Evolutionary conservation across 2,113 vertebrate species (phyloP).

Genomic region (Hyperopisus bebe): DNA sequence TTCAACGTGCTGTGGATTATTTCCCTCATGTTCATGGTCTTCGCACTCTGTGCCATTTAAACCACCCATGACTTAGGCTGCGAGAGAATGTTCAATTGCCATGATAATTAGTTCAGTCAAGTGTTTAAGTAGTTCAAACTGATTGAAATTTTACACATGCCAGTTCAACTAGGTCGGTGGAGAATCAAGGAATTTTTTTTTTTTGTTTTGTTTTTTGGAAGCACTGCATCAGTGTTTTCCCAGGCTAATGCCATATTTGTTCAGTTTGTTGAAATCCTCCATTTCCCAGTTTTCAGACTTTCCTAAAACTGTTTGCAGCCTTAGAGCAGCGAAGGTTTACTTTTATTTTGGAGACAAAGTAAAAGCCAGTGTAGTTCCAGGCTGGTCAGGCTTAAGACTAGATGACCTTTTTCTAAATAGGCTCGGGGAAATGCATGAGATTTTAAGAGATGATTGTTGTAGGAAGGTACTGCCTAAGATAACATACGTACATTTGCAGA

Average conservation of each 20-base stretch:
- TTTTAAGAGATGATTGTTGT: background rate
- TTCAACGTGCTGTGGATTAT: background rate
- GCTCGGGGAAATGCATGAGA: background rate
- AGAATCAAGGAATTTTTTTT: background rate
- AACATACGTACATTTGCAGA: background rate
- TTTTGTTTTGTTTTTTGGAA: background rate
- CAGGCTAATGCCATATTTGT: background rate
- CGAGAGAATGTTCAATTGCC: background rate
- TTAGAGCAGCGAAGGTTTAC: background rate
- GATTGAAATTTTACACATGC: background rate
- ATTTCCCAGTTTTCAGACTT: background rate
- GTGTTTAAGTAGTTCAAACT: background rate
- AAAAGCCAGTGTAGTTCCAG: background rate
- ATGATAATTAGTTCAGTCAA: background rate
- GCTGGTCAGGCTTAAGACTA: background rate
- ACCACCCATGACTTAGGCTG: background rate
- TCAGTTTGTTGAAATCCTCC: background rate
- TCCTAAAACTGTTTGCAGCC: background rate
- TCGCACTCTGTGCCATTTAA: background rate
- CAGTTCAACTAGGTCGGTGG: background rate
- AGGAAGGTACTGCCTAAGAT: background rate
- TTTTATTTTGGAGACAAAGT: background rate
- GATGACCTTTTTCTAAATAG: background rate
- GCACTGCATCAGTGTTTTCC: background rate
- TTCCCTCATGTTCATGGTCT: background rate